These are phyloP conservation scores for Opisthocomus hoazin DNA, from an alignment of 2,113 vertebrate species.

Conservation along the genomic window DNA sequence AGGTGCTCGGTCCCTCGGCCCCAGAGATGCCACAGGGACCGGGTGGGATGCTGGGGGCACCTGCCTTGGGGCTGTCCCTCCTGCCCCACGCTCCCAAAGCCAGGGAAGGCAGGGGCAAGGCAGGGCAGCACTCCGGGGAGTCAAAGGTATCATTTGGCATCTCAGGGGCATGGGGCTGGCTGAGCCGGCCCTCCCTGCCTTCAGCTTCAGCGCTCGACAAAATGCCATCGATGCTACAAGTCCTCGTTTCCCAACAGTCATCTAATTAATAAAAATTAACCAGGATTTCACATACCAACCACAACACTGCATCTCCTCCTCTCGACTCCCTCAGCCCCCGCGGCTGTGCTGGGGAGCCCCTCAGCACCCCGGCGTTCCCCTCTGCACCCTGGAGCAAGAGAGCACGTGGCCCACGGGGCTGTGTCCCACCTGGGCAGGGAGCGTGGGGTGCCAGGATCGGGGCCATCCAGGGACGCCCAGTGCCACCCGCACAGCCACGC, in stretches of 20 bases:
- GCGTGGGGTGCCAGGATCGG: fast-evolving
- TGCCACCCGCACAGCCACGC: fast-evolving
- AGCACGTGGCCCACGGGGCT: fast-evolving
- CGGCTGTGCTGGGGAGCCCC: background rate
- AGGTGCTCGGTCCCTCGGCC: background rate
- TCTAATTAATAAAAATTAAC: background rate
- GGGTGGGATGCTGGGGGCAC: background rate
- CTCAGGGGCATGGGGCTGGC: fast-evolving
- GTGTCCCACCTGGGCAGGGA: fast-evolving
- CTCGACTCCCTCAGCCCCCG: fast-evolving
- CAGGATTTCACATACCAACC: background rate
- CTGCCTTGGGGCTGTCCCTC: background rate
- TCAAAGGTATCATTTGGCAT: background rate
- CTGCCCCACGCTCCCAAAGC: background rate
- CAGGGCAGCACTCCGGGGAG: background rate
- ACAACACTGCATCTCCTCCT: fast-evolving
- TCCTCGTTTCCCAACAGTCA: background rate
- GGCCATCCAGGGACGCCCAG: fast-evolving
- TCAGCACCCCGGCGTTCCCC: background rate
- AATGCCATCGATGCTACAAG: fast-evolving
- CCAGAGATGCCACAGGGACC: background rate
- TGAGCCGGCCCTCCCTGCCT: background rate
- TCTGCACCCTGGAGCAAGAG: fast-evolving
- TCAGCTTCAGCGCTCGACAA: background rate
- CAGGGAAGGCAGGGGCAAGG: background rate